Evolutionary conservation across 2,888 invertebrate species (phyloP).

Genomic region (Germaria angustata): DNA sequence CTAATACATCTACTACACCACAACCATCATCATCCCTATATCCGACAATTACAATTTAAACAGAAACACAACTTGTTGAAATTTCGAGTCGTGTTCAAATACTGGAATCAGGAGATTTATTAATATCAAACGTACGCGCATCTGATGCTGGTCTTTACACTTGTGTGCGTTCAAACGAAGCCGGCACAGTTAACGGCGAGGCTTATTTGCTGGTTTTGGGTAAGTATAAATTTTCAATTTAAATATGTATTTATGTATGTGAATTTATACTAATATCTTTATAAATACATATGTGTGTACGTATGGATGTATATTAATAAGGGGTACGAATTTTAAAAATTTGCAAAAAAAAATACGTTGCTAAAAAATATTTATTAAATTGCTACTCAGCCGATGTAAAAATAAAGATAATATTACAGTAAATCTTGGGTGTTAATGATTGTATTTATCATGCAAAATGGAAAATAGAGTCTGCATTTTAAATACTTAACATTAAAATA

Average conservation of each 20-base stretch:
- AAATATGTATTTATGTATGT: background rate
- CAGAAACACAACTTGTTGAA: constrained; percentile 84
- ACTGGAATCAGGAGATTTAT: constrained; percentile 91
- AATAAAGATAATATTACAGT: too few relatives aligned
- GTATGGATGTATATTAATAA: background rate
- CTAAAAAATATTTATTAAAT: too few relatives aligned
- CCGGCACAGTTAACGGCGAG: constrained; percentile 90
- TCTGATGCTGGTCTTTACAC: constrained; percentile 94
- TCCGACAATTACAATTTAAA: constrained; percentile 61
- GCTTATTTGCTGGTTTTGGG: constrained; percentile 91
- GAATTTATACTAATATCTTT: background rate
- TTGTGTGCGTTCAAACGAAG: constrained; percentile 93
- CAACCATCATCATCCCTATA: background rate
- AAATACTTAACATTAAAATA: too few relatives aligned
- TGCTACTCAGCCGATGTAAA: too few relatives aligned
- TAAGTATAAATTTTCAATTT: constrained; percentile 78
- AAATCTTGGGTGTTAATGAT: too few relatives aligned
- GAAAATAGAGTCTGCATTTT: too few relatives aligned
- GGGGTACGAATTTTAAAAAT: background rate
- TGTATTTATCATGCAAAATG: too few relatives aligned
- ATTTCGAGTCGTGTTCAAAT: constrained; percentile 90
- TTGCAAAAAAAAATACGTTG: background rate
- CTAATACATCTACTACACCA: too few relatives aligned
- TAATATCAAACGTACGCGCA: constrained; percentile 91
- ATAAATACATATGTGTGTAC: background rate